A percentile compares a stretch with the other conserved stretches of the same genome.
Evolutionary conservation across 2,797 vertebrate species (phyloP).

Genomic region (Hoplostethus atlanticus): DNA sequence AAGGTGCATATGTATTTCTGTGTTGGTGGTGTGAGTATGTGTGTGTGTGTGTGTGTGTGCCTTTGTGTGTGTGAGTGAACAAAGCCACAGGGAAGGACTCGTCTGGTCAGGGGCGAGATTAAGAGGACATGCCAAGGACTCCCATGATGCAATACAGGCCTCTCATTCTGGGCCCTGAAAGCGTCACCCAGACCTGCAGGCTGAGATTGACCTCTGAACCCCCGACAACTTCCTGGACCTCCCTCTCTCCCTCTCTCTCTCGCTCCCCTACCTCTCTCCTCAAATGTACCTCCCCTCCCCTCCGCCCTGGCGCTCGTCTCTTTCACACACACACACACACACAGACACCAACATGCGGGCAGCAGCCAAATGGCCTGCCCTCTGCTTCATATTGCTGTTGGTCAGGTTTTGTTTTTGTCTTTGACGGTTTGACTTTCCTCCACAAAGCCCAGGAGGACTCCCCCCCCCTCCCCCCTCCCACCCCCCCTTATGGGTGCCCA

Average conservation of each 20-base stretch:
- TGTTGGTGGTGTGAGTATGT: constrained; percentile 11
- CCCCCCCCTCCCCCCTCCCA: neutral
- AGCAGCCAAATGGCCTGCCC: constrained; percentile 81
- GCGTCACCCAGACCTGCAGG: constrained; percentile 67
- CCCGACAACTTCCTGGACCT: constrained; percentile 63
- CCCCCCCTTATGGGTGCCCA: constrained; percentile 47
- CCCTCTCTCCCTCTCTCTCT: constrained; percentile 22
- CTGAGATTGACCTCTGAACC: constrained; percentile 73
- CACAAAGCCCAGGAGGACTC: constrained; percentile 82
- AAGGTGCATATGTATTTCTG: constrained; percentile 48
- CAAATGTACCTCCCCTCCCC: constrained; percentile 43
- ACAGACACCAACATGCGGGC: constrained; percentile 59
- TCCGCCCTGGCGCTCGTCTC: constrained; percentile 44
- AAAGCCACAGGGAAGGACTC: constrained; percentile 67
- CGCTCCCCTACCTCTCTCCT: constrained; percentile 41
- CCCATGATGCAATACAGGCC: constrained; percentile 71
- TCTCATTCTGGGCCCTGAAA: constrained; percentile 57
- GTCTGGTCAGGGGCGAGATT: constrained; percentile 74
- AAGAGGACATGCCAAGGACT: constrained; percentile 80
- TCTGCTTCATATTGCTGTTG: constrained; percentile 82
- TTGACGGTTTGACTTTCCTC: constrained; percentile 82
- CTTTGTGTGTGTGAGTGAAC: constrained; percentile 17
- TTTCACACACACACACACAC: constrained; percentile 26
- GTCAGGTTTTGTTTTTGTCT: constrained; percentile 84
- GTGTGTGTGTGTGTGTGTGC: constrained; percentile 26